Evolutionary conservation across 2,113 vertebrate species (phyloP).

Genomic region (Grus americana): DNA sequence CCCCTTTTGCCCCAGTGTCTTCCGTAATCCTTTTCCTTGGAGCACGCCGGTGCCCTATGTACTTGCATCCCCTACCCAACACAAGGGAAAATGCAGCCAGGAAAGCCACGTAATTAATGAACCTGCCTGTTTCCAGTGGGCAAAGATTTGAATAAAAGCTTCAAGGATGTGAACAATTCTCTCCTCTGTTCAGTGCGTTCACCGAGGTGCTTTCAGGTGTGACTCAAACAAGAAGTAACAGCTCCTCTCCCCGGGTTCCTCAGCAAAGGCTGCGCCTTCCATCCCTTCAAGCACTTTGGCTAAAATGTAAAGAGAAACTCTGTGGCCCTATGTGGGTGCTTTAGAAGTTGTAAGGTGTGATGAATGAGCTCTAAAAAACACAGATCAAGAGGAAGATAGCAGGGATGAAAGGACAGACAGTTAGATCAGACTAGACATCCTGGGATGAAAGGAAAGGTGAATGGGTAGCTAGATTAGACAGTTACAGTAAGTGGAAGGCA

Average conservation of each 20-base stretch:
- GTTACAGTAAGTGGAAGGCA: slow-evolving; percentile 37
- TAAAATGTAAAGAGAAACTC: slow-evolving; percentile 56
- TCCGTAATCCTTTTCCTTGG: background rate
- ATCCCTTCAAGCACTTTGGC: slow-evolving; percentile 47
- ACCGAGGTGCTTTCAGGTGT: background rate
- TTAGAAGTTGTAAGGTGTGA: slow-evolving; percentile 58
- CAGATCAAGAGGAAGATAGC: slow-evolving; percentile 58
- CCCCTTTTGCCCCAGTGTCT: background rate
- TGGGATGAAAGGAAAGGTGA: slow-evolving; percentile 67
- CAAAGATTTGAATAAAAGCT: background rate
- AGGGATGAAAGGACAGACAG: slow-evolving; percentile 64
- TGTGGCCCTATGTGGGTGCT: slow-evolving; percentile 45
- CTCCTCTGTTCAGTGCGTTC: background rate
- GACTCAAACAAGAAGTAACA: slow-evolving; percentile 45
- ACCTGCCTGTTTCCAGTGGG: background rate
- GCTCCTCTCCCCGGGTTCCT: background rate
- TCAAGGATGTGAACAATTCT: background rate
- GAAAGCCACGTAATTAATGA: background rate
- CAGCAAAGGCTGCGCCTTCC: slow-evolving; percentile 16
- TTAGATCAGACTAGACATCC: slow-evolving; percentile 63
- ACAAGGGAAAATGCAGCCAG: background rate
- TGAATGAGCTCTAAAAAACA: slow-evolving; percentile 62
- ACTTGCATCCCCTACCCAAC: background rate
- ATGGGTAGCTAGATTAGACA: slow-evolving; percentile 50
- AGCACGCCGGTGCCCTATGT: background rate